Conservation (phyloP, 2,113 vertebrate species). For the Forbesichthys papilliferus region DNA sequence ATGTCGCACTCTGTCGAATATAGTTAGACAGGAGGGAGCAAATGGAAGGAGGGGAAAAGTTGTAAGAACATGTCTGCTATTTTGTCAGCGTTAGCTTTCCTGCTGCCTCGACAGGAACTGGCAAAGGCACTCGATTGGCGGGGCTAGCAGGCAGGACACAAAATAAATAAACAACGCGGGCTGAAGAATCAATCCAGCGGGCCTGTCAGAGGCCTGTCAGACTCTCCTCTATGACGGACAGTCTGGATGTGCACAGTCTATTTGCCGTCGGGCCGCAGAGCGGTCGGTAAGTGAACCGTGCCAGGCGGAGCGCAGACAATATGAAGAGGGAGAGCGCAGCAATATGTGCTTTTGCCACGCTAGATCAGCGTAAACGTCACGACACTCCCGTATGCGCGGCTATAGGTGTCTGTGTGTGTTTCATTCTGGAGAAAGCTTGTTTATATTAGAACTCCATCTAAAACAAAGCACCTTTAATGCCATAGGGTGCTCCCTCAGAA, state of each 20-base stretch:
- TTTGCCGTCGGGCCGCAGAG: conserved; percentile 63
- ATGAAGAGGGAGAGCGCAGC: conserved; percentile 66
- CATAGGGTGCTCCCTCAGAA: too few relatives aligned
- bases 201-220: conserved; percentile 71
- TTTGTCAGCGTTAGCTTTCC: conserved; percentile 48
- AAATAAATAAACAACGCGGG: conserved; percentile 65
- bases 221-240: conserved; percentile 67
- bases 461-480: too few relatives aligned
- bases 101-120: conserved; percentile 35
- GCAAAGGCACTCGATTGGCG: conserved; percentile 27
- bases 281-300: conserved; percentile 68
- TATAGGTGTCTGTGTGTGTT: neutral
- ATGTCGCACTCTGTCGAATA: conserved; percentile 20
- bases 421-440: too few relatives aligned
- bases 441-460: too few relatives aligned
- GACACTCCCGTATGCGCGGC: neutral
- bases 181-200: conserved; percentile 71
- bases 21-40: conserved; percentile 21
- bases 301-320: conserved; percentile 59
- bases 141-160: conserved; percentile 36
- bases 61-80: conserved; percentile 38
- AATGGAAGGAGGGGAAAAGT: conserved; percentile 22
- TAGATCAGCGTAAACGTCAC: conserved; percentile 71
- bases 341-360: conserved; percentile 66
- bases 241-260: conserved; percentile 70